A percentile compares a stretch with the other conserved stretches of the same genome.
Conservation (phyloP, 2,888 invertebrate species). For the Xestobium rufovillosum region DNA sequence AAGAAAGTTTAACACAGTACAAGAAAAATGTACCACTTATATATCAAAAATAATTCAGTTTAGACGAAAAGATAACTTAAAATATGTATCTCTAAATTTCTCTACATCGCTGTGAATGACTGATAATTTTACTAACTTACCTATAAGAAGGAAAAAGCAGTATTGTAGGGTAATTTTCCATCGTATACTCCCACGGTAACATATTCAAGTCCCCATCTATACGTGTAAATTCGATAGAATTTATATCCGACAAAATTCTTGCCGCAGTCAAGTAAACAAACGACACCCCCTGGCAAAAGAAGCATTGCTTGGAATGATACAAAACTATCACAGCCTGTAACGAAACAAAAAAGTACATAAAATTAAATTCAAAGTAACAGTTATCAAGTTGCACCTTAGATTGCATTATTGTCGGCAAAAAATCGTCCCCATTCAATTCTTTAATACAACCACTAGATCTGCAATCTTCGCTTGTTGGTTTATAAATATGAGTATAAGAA, state of each 20-base stretch:
- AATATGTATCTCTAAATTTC: too few relatives aligned
- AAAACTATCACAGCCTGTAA: constrained; percentile 67
- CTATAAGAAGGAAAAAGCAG: constrained; percentile 69
- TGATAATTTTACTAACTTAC: constrained; percentile 38
- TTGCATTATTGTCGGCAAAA: constrained; percentile 54
- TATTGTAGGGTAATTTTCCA: constrained; percentile 70
- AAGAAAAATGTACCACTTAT: too few relatives aligned
- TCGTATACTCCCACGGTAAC: constrained; percentile 79
- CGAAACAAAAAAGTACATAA: constrained; percentile 19
- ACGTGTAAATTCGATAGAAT: constrained; percentile 53
- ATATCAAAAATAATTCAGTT: too few relatives aligned
- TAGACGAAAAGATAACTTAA: not conserved
- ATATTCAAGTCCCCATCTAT: constrained; percentile 80
- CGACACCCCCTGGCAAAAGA: constrained; percentile 63
- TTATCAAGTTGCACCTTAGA: constrained; percentile 46
- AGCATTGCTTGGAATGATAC: constrained; percentile 72
- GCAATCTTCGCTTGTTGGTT: too few relatives aligned
- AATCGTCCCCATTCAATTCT: constrained; percentile 61
- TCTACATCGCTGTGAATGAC: not conserved
- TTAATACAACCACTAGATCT: constrained; percentile 50
- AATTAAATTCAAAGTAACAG: constrained; percentile 11
- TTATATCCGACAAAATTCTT: constrained; percentile 50
- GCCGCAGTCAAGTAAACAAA: constrained; percentile 62
- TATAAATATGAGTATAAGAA: too few relatives aligned
- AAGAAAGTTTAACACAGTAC: constrained; percentile 1